phyloP scores from a whole-genome alignment of 2,113 vertebrate genomes.

The Perca flavescens region DNA sequence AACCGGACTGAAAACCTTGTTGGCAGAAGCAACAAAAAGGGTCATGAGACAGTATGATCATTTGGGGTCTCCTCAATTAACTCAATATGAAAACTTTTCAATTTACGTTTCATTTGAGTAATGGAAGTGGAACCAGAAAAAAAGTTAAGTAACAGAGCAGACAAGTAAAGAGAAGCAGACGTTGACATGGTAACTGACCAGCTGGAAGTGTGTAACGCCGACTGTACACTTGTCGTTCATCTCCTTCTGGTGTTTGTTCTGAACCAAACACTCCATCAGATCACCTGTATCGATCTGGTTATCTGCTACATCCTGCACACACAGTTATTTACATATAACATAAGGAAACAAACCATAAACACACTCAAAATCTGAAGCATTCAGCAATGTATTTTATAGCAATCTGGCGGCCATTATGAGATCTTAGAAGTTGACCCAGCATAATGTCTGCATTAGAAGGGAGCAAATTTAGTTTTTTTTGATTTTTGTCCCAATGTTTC shows the following conservation, averaged over 20 bases:
- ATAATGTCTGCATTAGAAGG: too few species aligned
- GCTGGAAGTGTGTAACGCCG: conserved; percentile 98
- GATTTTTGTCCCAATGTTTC: too few species aligned
- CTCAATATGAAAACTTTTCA: background rate
- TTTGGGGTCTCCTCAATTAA: background rate
- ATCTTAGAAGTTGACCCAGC: too few species aligned
- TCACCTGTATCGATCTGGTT: conserved; percentile 97
- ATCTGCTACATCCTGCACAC: conserved; percentile 92
- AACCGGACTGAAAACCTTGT: background rate
- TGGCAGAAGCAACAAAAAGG: background rate
- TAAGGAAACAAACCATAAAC: too few species aligned
- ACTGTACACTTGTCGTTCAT: conserved; percentile 98
- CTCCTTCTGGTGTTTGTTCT: conserved; percentile 98
- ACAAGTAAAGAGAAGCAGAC: background rate
- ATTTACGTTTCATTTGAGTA: too few species aligned
- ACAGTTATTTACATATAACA: background rate
- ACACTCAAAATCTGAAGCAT: too few species aligned
- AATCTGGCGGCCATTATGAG: too few species aligned
- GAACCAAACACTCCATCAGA: conserved; percentile 97
- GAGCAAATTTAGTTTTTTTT: too few species aligned
- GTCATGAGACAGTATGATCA: background rate
- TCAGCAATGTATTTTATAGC: too few species aligned
- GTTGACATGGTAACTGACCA: conserved; percentile 85
- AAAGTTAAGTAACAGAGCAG: too few species aligned
- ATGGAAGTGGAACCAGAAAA: background rate